Evolutionary conservation across 2,888 invertebrate species (phyloP).

Genomic region (Proisotoma minuta): DNA sequence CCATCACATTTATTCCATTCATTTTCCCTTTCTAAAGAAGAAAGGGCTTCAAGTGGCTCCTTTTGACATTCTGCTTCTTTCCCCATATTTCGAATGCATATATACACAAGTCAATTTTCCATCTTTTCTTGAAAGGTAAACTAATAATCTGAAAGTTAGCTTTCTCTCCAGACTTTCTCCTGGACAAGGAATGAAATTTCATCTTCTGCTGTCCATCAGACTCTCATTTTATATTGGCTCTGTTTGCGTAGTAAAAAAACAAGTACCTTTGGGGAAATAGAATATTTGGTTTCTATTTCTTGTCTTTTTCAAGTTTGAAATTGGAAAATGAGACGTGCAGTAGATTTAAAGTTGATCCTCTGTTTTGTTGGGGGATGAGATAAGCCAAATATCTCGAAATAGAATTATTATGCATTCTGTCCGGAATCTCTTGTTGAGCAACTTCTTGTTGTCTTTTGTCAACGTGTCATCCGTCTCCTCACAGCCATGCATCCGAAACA

Average conservation of each 20-base stretch:
- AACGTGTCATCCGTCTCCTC: constrained; percentile 5
- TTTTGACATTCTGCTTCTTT: too few species aligned
- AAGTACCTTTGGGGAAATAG: neutral
- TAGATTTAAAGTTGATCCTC: neutral
- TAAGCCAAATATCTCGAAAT: neutral
- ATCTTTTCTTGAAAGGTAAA: too few species aligned
- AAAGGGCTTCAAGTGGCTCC: neutral
- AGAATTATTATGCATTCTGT: constrained; percentile 12
- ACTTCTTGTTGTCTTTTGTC: constrained; percentile 12
- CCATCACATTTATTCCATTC: neutral
- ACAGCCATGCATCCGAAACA: neutral
- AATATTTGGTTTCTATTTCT: neutral
- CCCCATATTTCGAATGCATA: too few species aligned
- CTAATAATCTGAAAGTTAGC: too few species aligned
- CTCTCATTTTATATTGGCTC: too few species aligned
- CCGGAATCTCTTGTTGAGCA: neutral
- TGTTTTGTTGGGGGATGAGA: neutral
- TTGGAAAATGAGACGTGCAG: neutral
- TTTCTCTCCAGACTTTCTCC: neutral
- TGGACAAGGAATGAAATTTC: neutral
- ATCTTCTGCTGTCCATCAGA: neutral
- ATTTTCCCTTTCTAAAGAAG: neutral
- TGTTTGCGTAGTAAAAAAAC: neutral
- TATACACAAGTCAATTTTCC: too few species aligned
- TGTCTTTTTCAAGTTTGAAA: too few species aligned